Conservation (phyloP, 2,113 vertebrate genomes). For the Cisticola juncidis region DNA sequence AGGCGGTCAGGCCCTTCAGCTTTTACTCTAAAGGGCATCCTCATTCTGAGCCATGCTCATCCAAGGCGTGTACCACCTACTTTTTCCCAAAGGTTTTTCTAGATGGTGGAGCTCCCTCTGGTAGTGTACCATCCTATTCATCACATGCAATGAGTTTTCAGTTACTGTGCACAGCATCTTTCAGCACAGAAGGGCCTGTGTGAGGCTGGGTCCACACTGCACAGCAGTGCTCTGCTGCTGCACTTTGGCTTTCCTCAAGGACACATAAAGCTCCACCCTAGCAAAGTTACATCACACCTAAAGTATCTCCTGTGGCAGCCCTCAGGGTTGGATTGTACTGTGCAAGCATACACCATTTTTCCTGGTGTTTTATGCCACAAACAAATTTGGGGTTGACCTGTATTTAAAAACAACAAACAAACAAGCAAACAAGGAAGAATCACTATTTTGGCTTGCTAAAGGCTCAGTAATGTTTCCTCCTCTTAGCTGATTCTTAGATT, state of each 20-base stretch:
- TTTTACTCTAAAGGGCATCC: neutral
- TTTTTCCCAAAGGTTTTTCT: neutral
- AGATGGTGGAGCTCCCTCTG: neutral
- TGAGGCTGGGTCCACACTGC: neutral
- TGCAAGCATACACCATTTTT: neutral
- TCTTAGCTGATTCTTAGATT: neutral
- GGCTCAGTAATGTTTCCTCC: neutral
- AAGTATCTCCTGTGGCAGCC: neutral
- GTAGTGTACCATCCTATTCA: neutral
- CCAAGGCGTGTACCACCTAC: neutral
- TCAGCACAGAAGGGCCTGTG: accelerated
- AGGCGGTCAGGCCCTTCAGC: neutral
- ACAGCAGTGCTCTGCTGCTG: neutral
- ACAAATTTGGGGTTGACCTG: neutral
- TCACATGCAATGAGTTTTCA: neutral
- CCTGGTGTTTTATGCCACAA: neutral
- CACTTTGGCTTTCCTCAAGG: neutral
- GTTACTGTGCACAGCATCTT: neutral
- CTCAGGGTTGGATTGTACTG: neutral
- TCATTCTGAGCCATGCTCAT: neutral
- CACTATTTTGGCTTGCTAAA: neutral
- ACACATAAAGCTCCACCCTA: neutral
- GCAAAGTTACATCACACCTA: neutral
- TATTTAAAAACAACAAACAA: neutral
- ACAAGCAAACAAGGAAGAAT: neutral